phyloP scores from a whole-genome alignment of 1,140 invertebrate genomes.

The Scylla paramamosain region DNA sequence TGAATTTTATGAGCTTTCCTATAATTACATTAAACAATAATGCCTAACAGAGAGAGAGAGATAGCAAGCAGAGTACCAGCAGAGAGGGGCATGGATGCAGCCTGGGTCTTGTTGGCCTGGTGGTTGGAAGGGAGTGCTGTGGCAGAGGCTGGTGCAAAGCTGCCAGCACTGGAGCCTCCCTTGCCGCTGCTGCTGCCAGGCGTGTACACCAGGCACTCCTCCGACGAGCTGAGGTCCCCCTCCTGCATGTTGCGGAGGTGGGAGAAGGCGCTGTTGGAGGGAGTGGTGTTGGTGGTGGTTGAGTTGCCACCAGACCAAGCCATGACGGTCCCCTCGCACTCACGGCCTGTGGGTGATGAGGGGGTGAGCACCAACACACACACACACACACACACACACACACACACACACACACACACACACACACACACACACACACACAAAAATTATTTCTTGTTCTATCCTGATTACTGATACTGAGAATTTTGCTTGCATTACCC shows the following conservation, averaged over 20 bases:
- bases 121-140: conserved; percentile 62
- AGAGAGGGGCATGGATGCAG: conserved; percentile 47
- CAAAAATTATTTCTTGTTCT: not conserved
- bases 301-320: conserved; percentile 47
- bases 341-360: conserved; percentile 30
- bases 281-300: not conserved
- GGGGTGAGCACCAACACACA: not conserved
- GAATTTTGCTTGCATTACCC: too few relatives aligned
- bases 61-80: conserved; percentile 35
- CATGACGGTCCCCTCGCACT: conserved; percentile 48
- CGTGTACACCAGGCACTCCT: conserved; percentile 65
- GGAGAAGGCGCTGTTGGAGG: conserved; percentile 62
- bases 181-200: conserved; percentile 38
- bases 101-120: conserved; percentile 65
- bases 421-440: not conserved
- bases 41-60: not conserved
- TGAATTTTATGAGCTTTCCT: not conserved
- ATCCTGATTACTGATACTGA: too few relatives aligned
- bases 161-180: not conserved
- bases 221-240: conserved; percentile 60
- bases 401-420: not conserved
- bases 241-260: conserved; percentile 62
- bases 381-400: not conserved
- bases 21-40: not conserved
- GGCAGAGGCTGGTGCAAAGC: conserved; percentile 46